These are phyloP conservation scores for Epinotia ramella DNA, from an alignment of 2,888 invertebrate genomes.

Conservation along the genomic window DNA sequence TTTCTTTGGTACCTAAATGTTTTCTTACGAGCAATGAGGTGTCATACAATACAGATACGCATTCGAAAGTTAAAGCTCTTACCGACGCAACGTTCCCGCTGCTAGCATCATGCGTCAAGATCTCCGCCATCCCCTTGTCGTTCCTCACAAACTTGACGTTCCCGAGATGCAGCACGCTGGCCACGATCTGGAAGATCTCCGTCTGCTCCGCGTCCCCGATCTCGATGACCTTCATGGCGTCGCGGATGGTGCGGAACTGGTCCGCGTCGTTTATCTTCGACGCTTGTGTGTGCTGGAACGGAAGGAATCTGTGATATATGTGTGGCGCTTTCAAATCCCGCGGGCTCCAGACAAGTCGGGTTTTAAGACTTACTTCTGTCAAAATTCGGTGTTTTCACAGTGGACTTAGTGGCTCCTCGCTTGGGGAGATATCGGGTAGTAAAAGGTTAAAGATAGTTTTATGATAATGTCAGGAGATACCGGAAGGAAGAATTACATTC, in stretches of 20 bases:
- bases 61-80: conserved; percentile 52
- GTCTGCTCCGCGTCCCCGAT: conserved; percentile 89
- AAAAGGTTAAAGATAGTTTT: too few relatives aligned
- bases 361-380: too few relatives aligned
- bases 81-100: conserved; percentile 88
- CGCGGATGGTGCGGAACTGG: conserved; percentile 88
- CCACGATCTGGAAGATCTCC: conserved; percentile 93
- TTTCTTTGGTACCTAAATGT: too few relatives aligned
- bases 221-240: conserved; percentile 92
- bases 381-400: too few relatives aligned
- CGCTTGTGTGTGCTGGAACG: conserved; percentile 60
- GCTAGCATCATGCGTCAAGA: conserved; percentile 86
- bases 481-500: too few relatives aligned
- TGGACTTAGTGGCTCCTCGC: too few relatives aligned
- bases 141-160: conserved; percentile 92
- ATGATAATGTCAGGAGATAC: too few relatives aligned
- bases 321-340: background rate
- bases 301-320: background rate
- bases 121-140: conserved; percentile 89
- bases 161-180: conserved; percentile 93
- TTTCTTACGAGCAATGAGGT: too few relatives aligned
- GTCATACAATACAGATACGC: too few relatives aligned
- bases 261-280: conserved; percentile 84
- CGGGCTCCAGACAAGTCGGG: too few relatives aligned
- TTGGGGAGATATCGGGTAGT: too few relatives aligned